A percentile compares a stretch with the other conserved stretches of the same genome.
These are phyloP conservation scores for Gambusia affinis DNA, from an alignment of 2,113 vertebrate genomes.

Conservation along the genomic window DNA sequence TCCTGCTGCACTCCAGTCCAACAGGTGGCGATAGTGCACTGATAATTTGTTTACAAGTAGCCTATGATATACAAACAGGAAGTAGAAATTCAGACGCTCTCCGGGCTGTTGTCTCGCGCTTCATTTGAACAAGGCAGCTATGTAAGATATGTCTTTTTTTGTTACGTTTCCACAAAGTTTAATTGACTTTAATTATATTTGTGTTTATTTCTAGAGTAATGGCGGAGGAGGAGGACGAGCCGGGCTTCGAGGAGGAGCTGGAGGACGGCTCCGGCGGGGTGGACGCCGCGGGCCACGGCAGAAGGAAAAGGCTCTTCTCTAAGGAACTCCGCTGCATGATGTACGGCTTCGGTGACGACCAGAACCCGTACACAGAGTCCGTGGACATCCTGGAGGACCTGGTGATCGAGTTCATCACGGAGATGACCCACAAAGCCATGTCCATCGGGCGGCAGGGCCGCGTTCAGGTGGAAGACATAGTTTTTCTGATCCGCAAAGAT, in stretches of 20 bases:
- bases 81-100: background rate
- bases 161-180: background rate
- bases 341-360: slow-evolving; percentile 98
- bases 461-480: slow-evolving; percentile 98
- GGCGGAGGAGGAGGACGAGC: slow-evolving; percentile 82
- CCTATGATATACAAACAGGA: background rate
- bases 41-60: background rate
- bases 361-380: slow-evolving; percentile 98
- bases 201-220: slow-evolving; percentile 50
- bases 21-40: background rate
- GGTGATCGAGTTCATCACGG: slow-evolving; percentile 98
- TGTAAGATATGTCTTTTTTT: no score
- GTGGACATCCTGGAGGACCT: slow-evolving; percentile 98
- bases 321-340: slow-evolving; percentile 99
- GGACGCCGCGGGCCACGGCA: slow-evolving; percentile 88
- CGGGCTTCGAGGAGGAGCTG: slow-evolving; percentile 88
- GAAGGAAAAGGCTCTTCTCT: slow-evolving; percentile 93
- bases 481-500: slow-evolving; percentile 96
- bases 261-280: slow-evolving; percentile 86
- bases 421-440: slow-evolving; percentile 99
- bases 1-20: background rate
- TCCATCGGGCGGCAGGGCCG: slow-evolving; percentile 96
- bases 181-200: background rate
- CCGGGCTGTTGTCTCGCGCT: background rate
- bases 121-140: background rate